A percentile compares a stretch with the other conserved stretches of the same genome.
These are phyloP conservation scores for Coelopa frigida DNA, from an alignment of 1,140 invertebrate species.

Conservation along the genomic window DNA sequence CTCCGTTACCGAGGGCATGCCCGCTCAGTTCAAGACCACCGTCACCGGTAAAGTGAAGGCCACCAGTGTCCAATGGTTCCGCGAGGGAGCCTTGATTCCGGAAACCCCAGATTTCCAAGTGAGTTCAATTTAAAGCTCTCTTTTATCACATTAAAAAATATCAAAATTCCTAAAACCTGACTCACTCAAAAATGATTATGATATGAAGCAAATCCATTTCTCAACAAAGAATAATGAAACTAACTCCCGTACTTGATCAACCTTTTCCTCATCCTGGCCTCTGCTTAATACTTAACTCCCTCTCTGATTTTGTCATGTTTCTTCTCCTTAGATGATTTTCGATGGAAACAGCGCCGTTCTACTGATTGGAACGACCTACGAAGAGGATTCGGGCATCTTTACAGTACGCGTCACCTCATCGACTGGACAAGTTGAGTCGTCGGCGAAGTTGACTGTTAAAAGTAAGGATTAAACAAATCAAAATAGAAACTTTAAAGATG, in stretches of 20 bases:
- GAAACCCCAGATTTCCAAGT: slow-evolving; percentile 89
- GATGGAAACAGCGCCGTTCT: slow-evolving; percentile 84
- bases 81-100: slow-evolving; percentile 82
- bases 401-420: slow-evolving; percentile 84
- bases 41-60: slow-evolving; percentile 75
- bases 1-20: slow-evolving; percentile 74
- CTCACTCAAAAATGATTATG: neutral
- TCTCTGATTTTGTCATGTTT: slow-evolving; percentile 3
- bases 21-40: slow-evolving; percentile 80
- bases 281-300: neutral
- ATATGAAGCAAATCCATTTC: neutral
- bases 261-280: neutral
- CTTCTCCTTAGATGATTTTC: slow-evolving; percentile 75
- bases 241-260: neutral
- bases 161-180: neutral
- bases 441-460: slow-evolving; percentile 90
- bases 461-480: slow-evolving; percentile 81
- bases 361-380: slow-evolving; percentile 83
- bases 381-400: slow-evolving; percentile 89
- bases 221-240: neutral
- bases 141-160: no score
- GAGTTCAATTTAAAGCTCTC: slow-evolving; percentile 25
- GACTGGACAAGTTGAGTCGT: slow-evolving; percentile 85
- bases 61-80: slow-evolving; percentile 70
- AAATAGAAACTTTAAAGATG: slow-evolving; percentile 5